Conservation (phyloP, 2,888 invertebrate genomes). For the Entomobrya multifasciata region DNA sequence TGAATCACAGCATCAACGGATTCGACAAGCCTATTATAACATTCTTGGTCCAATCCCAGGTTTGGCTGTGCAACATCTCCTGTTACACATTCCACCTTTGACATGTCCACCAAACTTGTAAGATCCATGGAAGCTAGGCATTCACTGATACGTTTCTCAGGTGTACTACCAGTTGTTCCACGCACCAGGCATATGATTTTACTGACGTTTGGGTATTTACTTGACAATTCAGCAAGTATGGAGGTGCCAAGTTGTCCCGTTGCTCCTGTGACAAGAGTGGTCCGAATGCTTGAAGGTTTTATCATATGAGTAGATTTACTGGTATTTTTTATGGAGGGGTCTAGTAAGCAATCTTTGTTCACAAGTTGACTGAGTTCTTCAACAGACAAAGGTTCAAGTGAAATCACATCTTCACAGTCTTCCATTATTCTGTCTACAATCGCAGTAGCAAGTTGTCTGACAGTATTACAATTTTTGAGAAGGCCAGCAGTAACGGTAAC, state of each 20-base stretch:
- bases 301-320: too few relatives aligned
- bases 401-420: neutral
- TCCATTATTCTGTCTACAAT: conserved; percentile 13
- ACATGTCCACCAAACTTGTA: neutral
- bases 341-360: conserved; percentile 32
- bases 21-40: neutral
- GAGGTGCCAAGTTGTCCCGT: conserved; percentile 63
- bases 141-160: neutral
- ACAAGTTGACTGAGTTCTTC: conserved; percentile 54
- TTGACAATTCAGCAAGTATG: conserved; percentile 31
- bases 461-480: conserved; percentile 50
- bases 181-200: conserved; percentile 53
- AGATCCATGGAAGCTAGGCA: neutral
- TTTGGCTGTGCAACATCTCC: neutral
- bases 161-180: neutral
- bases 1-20: conserved; percentile 47
- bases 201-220: conserved; percentile 1
- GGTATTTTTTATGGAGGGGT: conserved; percentile 19
- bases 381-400: neutral
- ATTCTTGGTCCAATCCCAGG: neutral
- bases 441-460: neutral
- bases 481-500: conserved; percentile 18
- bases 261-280: conserved; percentile 54
- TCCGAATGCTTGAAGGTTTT: conserved; percentile 40
- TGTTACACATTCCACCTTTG: neutral